phyloP scores from a whole-genome alignment of 2,888 invertebrate species.

The Lochmaea crataegi region DNA sequence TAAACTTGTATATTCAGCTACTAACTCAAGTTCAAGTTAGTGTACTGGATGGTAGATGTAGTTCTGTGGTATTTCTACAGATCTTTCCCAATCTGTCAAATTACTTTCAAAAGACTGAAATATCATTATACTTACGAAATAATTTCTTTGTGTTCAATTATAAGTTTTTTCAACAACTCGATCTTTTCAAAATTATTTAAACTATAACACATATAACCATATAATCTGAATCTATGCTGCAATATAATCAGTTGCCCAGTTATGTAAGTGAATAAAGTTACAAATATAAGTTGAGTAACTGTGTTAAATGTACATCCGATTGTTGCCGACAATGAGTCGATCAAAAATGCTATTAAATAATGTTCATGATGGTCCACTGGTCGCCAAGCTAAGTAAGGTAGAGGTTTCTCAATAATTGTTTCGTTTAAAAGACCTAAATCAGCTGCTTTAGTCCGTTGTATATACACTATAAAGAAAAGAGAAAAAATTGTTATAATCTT shows the following conservation, averaged over 20 bases:
- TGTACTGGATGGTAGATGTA: too few relatives aligned
- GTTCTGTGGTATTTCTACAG: too few relatives aligned
- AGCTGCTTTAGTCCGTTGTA: background rate
- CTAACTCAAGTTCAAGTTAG: too few relatives aligned
- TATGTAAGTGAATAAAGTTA: slow-evolving; percentile 22
- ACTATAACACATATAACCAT: background rate
- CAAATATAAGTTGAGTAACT: slow-evolving; percentile 11
- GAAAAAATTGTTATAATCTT: too few relatives aligned
- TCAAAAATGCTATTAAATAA: slow-evolving; percentile 11
- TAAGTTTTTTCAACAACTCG: background rate
- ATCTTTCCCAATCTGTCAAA: too few relatives aligned
- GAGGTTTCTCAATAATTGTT: slow-evolving; percentile 1
- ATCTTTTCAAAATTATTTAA: background rate
- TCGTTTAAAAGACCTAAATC: background rate
- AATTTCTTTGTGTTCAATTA: background rate
- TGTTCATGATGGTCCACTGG: slow-evolving; percentile 18
- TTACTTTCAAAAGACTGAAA: background rate
- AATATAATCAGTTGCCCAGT: slow-evolving; percentile 23
- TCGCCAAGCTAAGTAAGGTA: slow-evolving; percentile 22
- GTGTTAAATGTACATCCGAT: slow-evolving; percentile 26
- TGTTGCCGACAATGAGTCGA: slow-evolving; percentile 14
- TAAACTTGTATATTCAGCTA: too few relatives aligned
- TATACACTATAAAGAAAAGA: background rate
- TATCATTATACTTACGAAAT: background rate
- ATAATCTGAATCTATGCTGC: slow-evolving; percentile 15